phyloP scores from a whole-genome alignment of 2,888 invertebrate genomes.

The Drosophila pullipes region DNA sequence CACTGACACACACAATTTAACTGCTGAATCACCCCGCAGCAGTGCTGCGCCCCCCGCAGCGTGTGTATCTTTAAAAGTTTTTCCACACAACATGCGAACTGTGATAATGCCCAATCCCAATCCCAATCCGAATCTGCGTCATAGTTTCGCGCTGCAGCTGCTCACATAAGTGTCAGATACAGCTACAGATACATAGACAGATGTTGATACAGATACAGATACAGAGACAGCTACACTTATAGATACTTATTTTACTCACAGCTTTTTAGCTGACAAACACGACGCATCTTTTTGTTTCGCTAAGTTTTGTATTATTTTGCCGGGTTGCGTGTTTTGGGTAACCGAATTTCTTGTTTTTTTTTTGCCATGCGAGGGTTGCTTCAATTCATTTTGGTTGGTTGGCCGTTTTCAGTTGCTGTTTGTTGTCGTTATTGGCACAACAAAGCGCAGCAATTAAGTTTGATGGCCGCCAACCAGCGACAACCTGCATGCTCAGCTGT shows the following conservation, averaged over 20 bases:
- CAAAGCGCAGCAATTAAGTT: constrained; percentile 72
- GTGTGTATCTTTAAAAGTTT: neutral
- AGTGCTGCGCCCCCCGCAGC: constrained; percentile 10
- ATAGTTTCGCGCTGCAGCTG: constrained; percentile 51
- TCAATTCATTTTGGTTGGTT: constrained; percentile 54
- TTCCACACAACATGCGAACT: constrained; percentile 21
- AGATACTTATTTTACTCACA: constrained; percentile 24
- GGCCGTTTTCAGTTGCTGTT: constrained; percentile 15
- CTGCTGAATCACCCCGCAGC: constrained; percentile 34
- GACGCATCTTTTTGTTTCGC: constrained; percentile 32
- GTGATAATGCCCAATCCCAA: constrained; percentile 25
- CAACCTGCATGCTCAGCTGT: constrained; percentile 56
- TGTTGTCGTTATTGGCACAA: constrained; percentile 68
- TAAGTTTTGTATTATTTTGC: constrained; percentile 24
- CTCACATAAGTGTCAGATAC: constrained; percentile 36
- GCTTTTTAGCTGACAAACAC: constrained; percentile 32
- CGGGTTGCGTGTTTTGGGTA: constrained; percentile 65
- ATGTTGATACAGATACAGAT: constrained; percentile 15
- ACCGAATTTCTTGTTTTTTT: constrained; percentile 7
- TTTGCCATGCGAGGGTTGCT: constrained; percentile 66
- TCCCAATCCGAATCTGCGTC: constrained; percentile 22
- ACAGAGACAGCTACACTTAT: neutral
- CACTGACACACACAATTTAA: constrained; percentile 33
- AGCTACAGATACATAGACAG: constrained; percentile 24
- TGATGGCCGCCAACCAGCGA: constrained; percentile 46